phyloP scores from a whole-genome alignment of 2,888 invertebrate species.

The Mactromeris polynyma region DNA sequence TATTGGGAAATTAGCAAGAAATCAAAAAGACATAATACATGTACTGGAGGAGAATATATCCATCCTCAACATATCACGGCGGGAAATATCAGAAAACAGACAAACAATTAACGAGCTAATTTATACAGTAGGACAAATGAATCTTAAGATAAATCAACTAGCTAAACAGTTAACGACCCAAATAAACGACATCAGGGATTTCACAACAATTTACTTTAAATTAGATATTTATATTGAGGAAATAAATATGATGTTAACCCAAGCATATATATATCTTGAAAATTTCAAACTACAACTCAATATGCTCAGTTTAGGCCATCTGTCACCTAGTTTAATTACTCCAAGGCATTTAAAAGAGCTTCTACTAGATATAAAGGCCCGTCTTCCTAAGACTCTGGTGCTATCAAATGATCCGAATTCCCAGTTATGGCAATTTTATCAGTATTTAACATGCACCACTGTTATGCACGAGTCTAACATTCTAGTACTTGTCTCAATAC shows the following conservation, averaged over 20 bases:
- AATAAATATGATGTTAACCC: no score
- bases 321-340: not conserved
- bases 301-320: not conserved
- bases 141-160: no score
- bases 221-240: no score
- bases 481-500: not conserved
- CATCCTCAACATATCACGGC: not conserved
- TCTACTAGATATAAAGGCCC: not conserved
- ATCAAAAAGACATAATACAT: not conserved
- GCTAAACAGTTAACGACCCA: no score
- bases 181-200: no score
- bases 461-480: not conserved
- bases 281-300: not conserved
- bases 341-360: not conserved
- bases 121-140: no score
- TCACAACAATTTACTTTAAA: no score
- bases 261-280: no score
- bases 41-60: not conserved
- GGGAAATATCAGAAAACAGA: not conserved
- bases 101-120: no score
- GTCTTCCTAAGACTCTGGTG: not conserved
- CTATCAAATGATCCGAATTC: not conserved
- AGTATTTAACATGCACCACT: not conserved
- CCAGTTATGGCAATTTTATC: not conserved
- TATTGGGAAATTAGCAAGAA: not conserved